Percentiles rank a stretch among this genome's conserved stretches.
Conservation (phyloP, 2,888 invertebrate genomes). For the Dilophus febrilis region DNA sequence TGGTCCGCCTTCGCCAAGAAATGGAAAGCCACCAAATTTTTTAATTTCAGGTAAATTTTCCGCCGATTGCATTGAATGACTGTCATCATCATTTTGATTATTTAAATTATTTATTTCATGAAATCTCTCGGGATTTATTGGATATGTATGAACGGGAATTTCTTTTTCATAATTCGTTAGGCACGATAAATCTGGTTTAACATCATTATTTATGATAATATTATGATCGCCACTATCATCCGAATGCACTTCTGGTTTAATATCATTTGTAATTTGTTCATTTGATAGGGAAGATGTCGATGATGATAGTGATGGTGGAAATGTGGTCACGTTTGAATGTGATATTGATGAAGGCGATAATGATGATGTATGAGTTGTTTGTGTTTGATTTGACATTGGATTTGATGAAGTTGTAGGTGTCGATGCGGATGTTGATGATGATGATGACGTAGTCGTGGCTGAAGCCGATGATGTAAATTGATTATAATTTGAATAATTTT, state of each 20-base stretch:
- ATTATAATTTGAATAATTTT: slow-evolving; percentile 3
- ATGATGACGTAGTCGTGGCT: background rate
- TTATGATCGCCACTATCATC: background rate
- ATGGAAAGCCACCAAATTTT: slow-evolving; percentile 33
- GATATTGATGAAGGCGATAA: too few relatives aligned
- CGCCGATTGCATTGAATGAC: slow-evolving; percentile 29
- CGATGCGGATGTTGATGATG: background rate
- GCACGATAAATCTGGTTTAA: background rate
- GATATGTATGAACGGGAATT: slow-evolving; percentile 29
- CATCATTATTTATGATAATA: background rate
- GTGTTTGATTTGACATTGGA: background rate
- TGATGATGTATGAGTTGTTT: background rate
- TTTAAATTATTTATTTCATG: background rate
- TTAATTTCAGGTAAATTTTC: slow-evolving; percentile 29
- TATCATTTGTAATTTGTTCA: background rate
- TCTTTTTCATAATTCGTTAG: slow-evolving; percentile 30
- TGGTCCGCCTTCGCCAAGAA: slow-evolving; percentile 53
- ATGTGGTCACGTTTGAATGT: too few relatives aligned
- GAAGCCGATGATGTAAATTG: background rate
- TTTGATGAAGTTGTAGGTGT: slow-evolving; percentile 1
- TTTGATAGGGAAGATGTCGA: background rate
- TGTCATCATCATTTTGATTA: background rate
- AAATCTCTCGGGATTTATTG: slow-evolving; percentile 26
- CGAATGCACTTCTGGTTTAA: background rate
- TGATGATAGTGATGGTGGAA: background rate